phyloP scores from a whole-genome alignment of 2,797 vertebrate species.

The Loris lydekkerianus region DNA sequence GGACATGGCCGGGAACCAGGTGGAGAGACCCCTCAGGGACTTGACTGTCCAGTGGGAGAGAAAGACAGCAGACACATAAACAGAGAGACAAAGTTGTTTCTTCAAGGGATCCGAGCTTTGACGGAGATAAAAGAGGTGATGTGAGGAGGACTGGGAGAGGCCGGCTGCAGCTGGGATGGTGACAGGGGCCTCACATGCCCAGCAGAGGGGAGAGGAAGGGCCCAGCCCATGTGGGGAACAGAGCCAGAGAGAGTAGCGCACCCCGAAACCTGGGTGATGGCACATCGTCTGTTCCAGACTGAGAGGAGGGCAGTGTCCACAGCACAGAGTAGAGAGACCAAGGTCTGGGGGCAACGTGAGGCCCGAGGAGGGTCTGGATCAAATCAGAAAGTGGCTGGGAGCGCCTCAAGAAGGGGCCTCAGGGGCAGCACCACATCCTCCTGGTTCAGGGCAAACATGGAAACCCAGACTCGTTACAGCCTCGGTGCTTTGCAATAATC shows the following conservation, averaged over 20 bases:
- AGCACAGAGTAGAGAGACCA: neutral
- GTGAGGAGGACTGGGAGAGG: neutral
- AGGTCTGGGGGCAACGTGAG: accelerated
- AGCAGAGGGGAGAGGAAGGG: neutral
- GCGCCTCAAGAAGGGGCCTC: neutral
- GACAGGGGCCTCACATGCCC: neutral
- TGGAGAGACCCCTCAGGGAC: accelerated
- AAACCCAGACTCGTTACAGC: neutral
- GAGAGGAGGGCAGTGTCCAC: accelerated
- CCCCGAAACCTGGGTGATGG: neutral
- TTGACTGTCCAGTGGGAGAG: neutral
- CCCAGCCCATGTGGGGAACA: neutral
- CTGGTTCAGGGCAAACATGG: accelerated
- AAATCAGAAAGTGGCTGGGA: neutral
- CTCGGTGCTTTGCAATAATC: neutral
- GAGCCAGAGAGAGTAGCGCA: neutral
- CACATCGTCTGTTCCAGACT: accelerated
- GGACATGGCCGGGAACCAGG: neutral
- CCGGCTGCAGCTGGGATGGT: neutral
- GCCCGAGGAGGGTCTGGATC: neutral
- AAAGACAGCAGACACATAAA: accelerated
- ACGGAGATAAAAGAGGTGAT: neutral
- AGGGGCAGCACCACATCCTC: neutral
- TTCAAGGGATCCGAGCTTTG: neutral
- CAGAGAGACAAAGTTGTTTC: neutral